These are phyloP conservation scores for Plutomurus gul DNA, from an alignment of 1,140 invertebrate species.

Conservation along the genomic window DNA sequence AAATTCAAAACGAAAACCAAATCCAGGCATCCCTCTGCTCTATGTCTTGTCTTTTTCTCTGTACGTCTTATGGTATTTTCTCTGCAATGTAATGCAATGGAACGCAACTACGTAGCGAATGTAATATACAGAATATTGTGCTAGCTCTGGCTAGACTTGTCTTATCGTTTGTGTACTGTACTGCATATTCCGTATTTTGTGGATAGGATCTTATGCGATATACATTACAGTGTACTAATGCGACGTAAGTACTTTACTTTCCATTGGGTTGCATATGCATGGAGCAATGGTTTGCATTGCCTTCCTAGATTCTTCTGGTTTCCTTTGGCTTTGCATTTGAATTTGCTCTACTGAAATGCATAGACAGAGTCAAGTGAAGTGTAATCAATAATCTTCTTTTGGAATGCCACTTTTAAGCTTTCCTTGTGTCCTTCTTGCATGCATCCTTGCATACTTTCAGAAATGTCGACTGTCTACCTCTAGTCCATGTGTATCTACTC, in stretches of 20 bases:
- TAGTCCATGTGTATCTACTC: too few relatives aligned
- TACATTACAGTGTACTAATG: too few relatives aligned
- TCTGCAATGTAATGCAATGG: not conserved
- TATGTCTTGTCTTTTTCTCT: not conserved
- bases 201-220: too few relatives aligned
- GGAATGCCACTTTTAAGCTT: slow-evolving; percentile 6
- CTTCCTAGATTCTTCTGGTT: not conserved
- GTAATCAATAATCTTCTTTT: slow-evolving; percentile 25
- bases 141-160: too few relatives aligned
- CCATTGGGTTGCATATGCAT: too few relatives aligned
- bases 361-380: slow-evolving; percentile 23
- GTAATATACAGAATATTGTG: too few relatives aligned
- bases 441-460: slow-evolving; percentile 1
- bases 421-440: not conserved
- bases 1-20: slow-evolving; percentile 37
- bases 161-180: too few relatives aligned
- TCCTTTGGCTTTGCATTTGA: slow-evolving; percentile 2
- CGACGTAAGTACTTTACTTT: too few relatives aligned
- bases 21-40: slow-evolving; percentile 10
- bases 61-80: too few relatives aligned
- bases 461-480: too few relatives aligned
- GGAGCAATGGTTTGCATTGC: not conserved
- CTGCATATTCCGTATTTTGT: too few relatives aligned
- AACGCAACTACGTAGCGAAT: too few relatives aligned
- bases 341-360: slow-evolving; percentile 10